Conservation (phyloP, 2,797 vertebrate species). For the Girardinus metallicus region DNA sequence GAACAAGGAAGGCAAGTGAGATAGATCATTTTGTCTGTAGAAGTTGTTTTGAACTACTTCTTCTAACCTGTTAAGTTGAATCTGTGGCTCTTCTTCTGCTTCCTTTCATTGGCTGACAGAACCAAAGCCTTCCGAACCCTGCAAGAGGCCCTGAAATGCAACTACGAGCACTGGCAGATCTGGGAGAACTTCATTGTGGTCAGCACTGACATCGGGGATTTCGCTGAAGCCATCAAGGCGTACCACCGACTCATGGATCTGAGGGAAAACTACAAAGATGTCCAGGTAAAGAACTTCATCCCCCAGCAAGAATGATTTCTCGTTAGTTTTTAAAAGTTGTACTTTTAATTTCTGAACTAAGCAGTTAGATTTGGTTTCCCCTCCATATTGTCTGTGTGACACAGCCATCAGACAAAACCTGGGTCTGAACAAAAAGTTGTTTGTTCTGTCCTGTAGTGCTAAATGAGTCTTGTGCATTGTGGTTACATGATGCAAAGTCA, state of each 20-base stretch:
- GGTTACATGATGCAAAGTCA: constrained; percentile 16
- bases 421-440: background rate
- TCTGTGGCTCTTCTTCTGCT: background rate
- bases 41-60: background rate
- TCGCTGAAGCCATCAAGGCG: constrained; percentile 91
- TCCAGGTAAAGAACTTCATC: constrained; percentile 81
- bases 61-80: background rate
- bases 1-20: background rate
- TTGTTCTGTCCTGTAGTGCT: background rate
- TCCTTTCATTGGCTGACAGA: constrained; percentile 64
- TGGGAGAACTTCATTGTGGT: constrained; percentile 97
- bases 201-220: constrained; percentile 91
- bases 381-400: constrained; percentile 5
- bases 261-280: constrained; percentile 91
- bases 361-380: background rate
- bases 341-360: background rate
- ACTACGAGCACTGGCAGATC: constrained; percentile 98
- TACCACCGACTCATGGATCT: constrained; percentile 97
- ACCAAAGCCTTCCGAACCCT: constrained; percentile 92
- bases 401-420: background rate
- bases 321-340: background rate
- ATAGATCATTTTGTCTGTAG: constrained; percentile 8
- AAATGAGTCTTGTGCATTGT: constrained; percentile 21
- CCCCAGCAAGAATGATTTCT: background rate
- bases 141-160: constrained; percentile 95